Evolutionary conservation across 2,797 vertebrate species (phyloP).

Genomic region (Alosa sapidissima): DNA sequence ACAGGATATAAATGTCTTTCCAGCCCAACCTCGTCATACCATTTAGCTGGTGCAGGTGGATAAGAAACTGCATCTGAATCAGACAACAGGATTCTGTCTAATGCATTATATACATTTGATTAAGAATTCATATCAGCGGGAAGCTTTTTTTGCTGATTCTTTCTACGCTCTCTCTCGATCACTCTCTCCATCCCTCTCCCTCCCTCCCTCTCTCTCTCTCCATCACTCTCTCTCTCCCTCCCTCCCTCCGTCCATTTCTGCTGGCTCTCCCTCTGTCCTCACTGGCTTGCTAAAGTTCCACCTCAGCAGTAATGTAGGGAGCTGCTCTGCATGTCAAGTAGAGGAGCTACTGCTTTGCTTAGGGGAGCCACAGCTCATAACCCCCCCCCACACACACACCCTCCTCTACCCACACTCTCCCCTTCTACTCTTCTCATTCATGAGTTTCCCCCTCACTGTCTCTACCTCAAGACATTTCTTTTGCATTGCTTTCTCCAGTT

Average conservation of each 20-base stretch:
- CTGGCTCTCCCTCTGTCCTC: background rate
- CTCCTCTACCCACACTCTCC: background rate
- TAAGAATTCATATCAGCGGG: background rate
- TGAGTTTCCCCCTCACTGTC: background rate
- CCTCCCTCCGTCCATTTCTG: background rate
- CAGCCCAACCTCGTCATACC: background rate
- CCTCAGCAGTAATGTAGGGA: constrained; percentile 10
- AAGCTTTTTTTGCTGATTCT: background rate
- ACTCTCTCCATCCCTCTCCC: background rate
- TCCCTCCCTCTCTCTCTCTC: background rate
- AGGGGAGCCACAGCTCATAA: background rate
- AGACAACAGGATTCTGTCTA: constrained; percentile 4
- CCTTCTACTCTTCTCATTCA: background rate
- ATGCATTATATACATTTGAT: constrained; percentile 18
- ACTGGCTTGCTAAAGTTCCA: background rate
- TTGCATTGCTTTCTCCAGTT: background rate
- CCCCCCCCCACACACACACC: background rate
- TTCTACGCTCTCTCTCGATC: background rate
- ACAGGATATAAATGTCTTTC: background rate
- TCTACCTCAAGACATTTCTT: background rate
- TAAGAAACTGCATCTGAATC: background rate
- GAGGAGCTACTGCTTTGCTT: constrained; percentile 1
- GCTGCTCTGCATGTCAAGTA: background rate
- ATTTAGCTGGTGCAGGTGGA: constrained; percentile 15
- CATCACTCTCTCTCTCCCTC: background rate